Evolutionary conservation across 2,797 vertebrate genomes (phyloP).

Genomic region (Rallus crepitans): DNA sequence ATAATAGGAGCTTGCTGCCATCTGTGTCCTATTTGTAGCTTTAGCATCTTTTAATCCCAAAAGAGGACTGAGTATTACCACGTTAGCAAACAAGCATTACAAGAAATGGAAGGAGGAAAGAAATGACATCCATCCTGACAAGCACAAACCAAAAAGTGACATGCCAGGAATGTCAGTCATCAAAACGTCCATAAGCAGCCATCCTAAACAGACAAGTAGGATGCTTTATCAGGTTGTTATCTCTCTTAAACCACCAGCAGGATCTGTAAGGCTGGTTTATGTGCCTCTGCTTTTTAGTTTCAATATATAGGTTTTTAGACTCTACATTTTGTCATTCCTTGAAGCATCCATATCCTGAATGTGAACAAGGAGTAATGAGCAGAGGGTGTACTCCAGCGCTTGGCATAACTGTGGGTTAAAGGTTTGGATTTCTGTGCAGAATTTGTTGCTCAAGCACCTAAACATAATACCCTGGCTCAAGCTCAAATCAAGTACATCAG

Average conservation of each 20-base stretch:
- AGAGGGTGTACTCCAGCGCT: not conserved
- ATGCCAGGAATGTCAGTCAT: not conserved
- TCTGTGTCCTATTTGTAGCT: conserved; percentile 9
- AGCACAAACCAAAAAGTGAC: not conserved
- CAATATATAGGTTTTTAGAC: not conserved
- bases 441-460: not conserved
- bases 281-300: not conserved
- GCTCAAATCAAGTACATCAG: not conserved
- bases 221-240: not conserved
- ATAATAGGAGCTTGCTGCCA: conserved; percentile 13
- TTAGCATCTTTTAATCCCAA: not conserved
- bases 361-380: not conserved
- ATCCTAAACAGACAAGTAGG: not conserved
- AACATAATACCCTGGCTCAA: not conserved
- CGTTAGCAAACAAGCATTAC: not conserved
- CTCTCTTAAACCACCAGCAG: not conserved
- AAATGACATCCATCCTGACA: not conserved
- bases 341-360: not conserved
- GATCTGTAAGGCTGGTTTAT: not conserved
- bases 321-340: not conserved
- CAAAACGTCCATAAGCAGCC: not conserved
- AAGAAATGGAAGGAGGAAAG: not conserved
- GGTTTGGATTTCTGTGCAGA: not conserved
- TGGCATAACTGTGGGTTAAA: not conserved
- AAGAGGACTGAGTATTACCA: not conserved